Percentiles rank a stretch among this genome's conserved stretches.
phyloP scores from a whole-genome alignment of 1,140 invertebrate genomes.

The Cryptotermes secundus region DNA sequence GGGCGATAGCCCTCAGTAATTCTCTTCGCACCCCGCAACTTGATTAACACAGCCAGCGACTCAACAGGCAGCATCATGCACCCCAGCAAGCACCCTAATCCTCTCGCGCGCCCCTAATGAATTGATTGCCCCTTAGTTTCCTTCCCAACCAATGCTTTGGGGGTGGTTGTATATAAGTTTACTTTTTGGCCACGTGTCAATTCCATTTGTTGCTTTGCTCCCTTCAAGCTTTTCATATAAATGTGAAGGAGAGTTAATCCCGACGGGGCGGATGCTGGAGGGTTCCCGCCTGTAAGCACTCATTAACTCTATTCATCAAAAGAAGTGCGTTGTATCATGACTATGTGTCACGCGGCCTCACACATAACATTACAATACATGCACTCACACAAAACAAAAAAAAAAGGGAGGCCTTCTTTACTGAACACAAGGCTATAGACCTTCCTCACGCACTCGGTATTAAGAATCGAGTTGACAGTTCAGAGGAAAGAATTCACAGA shows the following conservation, averaged over 20 bases:
- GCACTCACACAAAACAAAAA: too few species aligned
- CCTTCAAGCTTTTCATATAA: conserved; percentile 16
- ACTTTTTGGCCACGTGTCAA: conserved; percentile 29
- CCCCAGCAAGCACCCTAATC: conserved; percentile 9
- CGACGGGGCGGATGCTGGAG: not conserved
- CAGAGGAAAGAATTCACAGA: too few species aligned
- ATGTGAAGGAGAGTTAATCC: conserved; percentile 16
- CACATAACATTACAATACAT: too few species aligned
- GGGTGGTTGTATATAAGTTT: conserved; percentile 15
- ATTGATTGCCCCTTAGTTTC: conserved; percentile 28
- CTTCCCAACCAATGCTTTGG: not conserved
- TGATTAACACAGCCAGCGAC: not conserved
- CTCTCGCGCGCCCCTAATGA: conserved; percentile 23
- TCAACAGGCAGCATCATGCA: conserved; percentile 10
- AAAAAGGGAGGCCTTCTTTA: too few species aligned
- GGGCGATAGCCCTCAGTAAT: not conserved
- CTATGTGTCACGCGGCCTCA: too few species aligned
- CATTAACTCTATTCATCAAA: conserved; percentile 3
- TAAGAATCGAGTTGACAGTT: too few species aligned
- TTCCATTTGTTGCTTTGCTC: conserved; percentile 28
- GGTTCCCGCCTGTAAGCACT: not conserved
- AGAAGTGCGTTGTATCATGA: not conserved
- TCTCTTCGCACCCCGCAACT: not conserved
- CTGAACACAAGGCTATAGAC: too few species aligned
- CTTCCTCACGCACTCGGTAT: too few species aligned